A percentile compares a stretch with the other conserved stretches of the same genome.
Evolutionary conservation across 2,797 vertebrate species (phyloP).

Genomic region (Lacerta viridis): DNA sequence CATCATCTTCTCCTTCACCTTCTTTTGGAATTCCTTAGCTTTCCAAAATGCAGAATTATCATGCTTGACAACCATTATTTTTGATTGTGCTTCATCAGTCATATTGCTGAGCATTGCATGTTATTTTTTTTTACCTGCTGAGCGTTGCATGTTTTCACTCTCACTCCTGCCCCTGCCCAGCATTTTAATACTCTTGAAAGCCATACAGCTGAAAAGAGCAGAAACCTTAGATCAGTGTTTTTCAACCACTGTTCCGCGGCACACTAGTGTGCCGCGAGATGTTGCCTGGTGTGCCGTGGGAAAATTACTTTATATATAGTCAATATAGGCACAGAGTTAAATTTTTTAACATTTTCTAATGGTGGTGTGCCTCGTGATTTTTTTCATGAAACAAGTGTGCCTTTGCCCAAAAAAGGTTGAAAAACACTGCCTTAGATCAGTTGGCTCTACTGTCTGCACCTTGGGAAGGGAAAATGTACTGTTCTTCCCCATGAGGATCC

Average conservation of each 20-base stretch:
- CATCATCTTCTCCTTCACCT: too few species aligned
- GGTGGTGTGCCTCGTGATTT: too few species aligned
- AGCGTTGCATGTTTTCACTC: conserved; percentile 7
- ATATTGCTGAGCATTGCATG: neutral
- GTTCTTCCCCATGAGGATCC: neutral
- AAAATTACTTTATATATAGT: too few species aligned
- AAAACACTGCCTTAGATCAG: neutral
- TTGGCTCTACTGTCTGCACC: neutral
- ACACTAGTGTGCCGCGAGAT: too few species aligned
- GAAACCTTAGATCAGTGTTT: neutral
- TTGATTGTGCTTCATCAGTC: neutral
- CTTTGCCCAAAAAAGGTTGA: too few species aligned
- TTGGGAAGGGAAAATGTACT: neutral
- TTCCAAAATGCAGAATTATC: conserved; percentile 13
- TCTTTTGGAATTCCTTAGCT: neutral
- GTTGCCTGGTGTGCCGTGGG: too few species aligned
- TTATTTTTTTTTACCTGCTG: neutral
- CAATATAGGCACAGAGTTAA: too few species aligned
- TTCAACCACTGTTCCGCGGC: too few species aligned
- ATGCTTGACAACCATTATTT: neutral
- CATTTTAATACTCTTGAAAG: neutral
- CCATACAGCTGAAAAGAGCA: neutral
- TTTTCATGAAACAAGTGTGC: too few species aligned
- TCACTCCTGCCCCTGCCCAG: neutral
- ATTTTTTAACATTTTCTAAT: too few species aligned